Conservation (phyloP, 2,888 invertebrate genomes). For the Helleia helle region DNA sequence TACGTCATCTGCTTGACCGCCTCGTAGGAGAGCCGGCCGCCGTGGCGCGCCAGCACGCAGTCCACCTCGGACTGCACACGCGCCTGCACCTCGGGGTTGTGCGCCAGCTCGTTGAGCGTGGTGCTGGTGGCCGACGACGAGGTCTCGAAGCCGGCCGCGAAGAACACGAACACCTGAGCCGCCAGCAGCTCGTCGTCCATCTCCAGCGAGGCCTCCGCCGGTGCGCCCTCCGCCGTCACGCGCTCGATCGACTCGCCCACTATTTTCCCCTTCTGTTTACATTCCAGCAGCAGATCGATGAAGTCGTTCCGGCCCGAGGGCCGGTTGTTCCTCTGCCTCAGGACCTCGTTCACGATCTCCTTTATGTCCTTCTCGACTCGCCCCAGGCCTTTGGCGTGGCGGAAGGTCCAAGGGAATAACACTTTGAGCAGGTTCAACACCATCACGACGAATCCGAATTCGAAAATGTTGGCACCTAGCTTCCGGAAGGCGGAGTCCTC, state of each 20-base stretch:
- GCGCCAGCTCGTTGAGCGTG: constrained; percentile 46
- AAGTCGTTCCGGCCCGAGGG: constrained; percentile 36
- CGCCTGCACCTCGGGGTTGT: constrained; percentile 35
- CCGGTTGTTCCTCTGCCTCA: constrained; percentile 34
- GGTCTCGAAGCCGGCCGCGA: constrained; percentile 62
- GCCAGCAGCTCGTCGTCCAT: constrained; percentile 21
- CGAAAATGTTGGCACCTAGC: constrained; percentile 35
- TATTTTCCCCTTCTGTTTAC: constrained; percentile 24
- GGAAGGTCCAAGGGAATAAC: constrained; percentile 35
- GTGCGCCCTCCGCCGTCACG: constrained; percentile 18
- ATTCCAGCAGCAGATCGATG: constrained; percentile 26
- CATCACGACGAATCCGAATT: constrained; percentile 24
- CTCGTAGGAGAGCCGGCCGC: constrained; percentile 39
- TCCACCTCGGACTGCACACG: constrained; percentile 41
- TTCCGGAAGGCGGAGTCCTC: constrained; percentile 41
- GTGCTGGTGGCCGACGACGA: constrained; percentile 55
- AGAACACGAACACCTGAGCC: constrained; percentile 40
- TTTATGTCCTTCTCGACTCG: constrained; percentile 36
- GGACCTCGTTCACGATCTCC: constrained; percentile 34
- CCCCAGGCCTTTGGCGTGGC: constrained; percentile 29
- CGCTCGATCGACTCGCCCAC: constrained; percentile 25
- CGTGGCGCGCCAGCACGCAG: constrained; percentile 30
- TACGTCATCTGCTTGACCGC: constrained; percentile 47
- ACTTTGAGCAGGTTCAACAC: constrained; percentile 29
- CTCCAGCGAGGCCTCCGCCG: constrained; percentile 16